phyloP scores from a whole-genome alignment of 1,140 invertebrate genomes.

The Aphidius gifuensis region DNA sequence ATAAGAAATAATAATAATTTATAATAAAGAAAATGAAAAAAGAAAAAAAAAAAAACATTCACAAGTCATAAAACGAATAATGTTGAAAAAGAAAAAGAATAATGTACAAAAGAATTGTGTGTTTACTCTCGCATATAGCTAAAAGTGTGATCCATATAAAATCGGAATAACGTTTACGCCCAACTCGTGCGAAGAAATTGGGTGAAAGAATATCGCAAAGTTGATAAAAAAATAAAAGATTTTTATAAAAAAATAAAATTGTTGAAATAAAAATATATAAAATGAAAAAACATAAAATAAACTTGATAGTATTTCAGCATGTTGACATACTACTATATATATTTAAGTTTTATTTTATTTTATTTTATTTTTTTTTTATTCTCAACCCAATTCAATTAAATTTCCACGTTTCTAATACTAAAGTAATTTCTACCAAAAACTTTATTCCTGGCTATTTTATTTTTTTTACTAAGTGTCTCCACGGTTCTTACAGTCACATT shows the following conservation, averaged over 20 bases:
- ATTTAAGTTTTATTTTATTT: neutral
- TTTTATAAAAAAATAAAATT: neutral
- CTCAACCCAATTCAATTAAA: constrained; percentile 19
- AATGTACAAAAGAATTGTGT: neutral
- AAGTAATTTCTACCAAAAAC: constrained; percentile 18
- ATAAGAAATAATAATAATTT: constrained; percentile 16
- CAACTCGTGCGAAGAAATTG: constrained; percentile 18
- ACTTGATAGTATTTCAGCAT: neutral
- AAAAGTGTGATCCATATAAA: neutral
- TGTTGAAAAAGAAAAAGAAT: neutral
- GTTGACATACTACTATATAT: no score
- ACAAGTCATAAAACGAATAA: no score
- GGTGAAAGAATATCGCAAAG: constrained; percentile 21
- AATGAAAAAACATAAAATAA: constrained; percentile 1
- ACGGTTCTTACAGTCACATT: constrained; percentile 6
- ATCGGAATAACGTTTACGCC: constrained; percentile 23
- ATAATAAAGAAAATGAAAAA: neutral
- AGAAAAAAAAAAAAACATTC: neutral
- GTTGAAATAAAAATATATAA: neutral
- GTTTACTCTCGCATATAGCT: neutral
- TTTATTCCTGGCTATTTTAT: neutral
- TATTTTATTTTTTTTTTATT: neutral
- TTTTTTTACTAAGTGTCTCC: neutral
- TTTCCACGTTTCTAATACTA: constrained; percentile 13
- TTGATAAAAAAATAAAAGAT: constrained; percentile 5